A percentile compares a stretch with the other conserved stretches of the same genome.
These are phyloP conservation scores for Salticus scenicus DNA, from an alignment of 2,888 invertebrate genomes.

Conservation along the genomic window DNA sequence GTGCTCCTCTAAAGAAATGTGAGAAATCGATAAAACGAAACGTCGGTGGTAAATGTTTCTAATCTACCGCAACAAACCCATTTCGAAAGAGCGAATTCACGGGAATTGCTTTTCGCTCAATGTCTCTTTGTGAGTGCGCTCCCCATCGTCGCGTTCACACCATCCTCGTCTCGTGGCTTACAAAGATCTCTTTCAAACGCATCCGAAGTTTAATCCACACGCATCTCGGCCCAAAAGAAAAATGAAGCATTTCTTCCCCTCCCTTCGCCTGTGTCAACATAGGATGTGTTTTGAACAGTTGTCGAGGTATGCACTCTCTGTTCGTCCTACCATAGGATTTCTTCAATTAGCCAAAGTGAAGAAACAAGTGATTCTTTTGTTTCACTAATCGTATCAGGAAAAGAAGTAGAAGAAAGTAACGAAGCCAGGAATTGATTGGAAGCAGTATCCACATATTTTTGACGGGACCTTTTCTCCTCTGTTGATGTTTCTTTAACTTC, in stretches of 20 bases:
- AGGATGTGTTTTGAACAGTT: neutral
- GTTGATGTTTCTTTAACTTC: too few species aligned
- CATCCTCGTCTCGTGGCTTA: slow-evolving; percentile 10
- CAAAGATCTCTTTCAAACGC: neutral
- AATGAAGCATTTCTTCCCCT: neutral
- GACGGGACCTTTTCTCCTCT: too few species aligned
- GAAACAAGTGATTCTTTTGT: neutral
- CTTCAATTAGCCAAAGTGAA: neutral
- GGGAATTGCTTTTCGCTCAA: neutral
- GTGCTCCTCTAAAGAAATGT: too few species aligned
- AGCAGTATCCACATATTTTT: too few species aligned
- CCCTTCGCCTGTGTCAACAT: neutral
- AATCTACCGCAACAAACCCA: neutral
- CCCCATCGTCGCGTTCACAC: slow-evolving; percentile 4
- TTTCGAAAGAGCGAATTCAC: neutral
- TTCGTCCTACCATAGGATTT: neutral
- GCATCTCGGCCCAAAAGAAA: neutral
- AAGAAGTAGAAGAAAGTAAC: too few species aligned
- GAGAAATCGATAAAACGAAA: neutral
- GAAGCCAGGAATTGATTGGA: too few species aligned
- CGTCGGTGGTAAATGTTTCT: neutral
- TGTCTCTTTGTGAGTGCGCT: neutral
- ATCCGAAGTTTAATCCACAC: neutral
- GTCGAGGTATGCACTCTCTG: neutral
- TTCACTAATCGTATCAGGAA: too few species aligned